Conservation (phyloP, 2,888 invertebrate genomes). For the Tromatobia lineatoria region DNA sequence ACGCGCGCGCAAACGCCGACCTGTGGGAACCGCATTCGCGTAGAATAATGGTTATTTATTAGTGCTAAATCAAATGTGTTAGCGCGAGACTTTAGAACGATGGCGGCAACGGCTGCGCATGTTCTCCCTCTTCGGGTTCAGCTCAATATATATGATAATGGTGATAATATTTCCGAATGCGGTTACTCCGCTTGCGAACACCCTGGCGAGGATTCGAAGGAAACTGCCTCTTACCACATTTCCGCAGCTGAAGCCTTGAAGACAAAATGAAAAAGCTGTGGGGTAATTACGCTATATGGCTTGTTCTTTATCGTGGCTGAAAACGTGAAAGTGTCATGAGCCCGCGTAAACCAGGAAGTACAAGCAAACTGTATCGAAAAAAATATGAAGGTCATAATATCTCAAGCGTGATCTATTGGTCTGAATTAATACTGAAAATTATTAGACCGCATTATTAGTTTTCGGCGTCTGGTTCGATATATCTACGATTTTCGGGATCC, state of each 20-base stretch:
- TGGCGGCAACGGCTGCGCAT: conserved; percentile 17
- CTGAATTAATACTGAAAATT: too few relatives aligned
- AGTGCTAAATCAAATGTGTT: conserved; percentile 85
- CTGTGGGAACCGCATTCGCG: conserved; percentile 73
- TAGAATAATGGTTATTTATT: conserved; percentile 85
- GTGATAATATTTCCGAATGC: conserved; percentile 83
- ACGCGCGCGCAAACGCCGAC: conserved; percentile 39
- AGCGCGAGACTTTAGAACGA: conserved; percentile 74
- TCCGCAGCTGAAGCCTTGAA: conserved; percentile 34
- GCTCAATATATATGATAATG: conserved; percentile 84
- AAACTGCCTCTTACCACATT: conserved; percentile 56
- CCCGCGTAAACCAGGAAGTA: too few relatives aligned
- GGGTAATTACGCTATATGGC: neutral
- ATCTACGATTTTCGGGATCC: too few relatives aligned
- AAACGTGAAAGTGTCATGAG: conserved; percentile 37
- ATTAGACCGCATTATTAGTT: too few relatives aligned
- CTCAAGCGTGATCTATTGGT: too few relatives aligned
- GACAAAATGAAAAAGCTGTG: conserved; percentile 56
- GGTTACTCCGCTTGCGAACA: conserved; percentile 75
- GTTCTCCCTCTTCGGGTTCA: conserved; percentile 67
- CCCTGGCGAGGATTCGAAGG: conserved; percentile 57
- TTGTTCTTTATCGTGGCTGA: conserved; percentile 1
- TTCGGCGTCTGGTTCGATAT: too few relatives aligned
- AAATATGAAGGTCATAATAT: too few relatives aligned
- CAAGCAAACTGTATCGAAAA: too few relatives aligned